Evolutionary conservation across 2,113 vertebrate species (phyloP), one percentile per base, ranked within the genome.

Genomic region (Aegypius monachus): DNA sequence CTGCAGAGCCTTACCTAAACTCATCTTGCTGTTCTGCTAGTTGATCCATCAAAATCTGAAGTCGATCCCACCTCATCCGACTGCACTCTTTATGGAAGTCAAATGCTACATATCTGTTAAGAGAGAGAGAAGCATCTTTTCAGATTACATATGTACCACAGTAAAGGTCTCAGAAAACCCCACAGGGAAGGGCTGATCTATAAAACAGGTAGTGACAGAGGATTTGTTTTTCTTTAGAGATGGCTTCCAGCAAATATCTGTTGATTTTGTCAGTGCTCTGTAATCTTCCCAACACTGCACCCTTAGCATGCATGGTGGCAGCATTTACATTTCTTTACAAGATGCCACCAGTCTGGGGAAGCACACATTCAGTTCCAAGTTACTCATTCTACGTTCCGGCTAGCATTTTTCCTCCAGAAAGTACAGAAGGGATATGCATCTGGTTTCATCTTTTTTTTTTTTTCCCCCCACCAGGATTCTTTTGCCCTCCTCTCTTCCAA

Each of bases 31-130:
- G 98, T 42, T 99, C 99, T 75, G 99, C 97, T 20, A 99, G 98
- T 36, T 96, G 98, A 97, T 99, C 99, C 97, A 99, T 40, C 75
- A 99, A 95, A 90, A 99, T 98, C 86, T 99, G 98, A 10, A 99
- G 98, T 8, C 99, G 98, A 90, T 99, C 99, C 99, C 99, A 99
- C 72, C 99, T 98, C 99, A 99, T 99, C 34, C 97, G 98, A 92
- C 99, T 99, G 97, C 99, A 99, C 96, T 99, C 99, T 95, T 99
- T 99, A 93, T 99, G 99, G 96, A 99, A 99, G 97, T 99, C 99
- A 97, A 99, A 99, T 0, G 99, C 99, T 85, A 99, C 21, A 1
- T 99, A 99, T 74, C 99, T 99, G 95, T 66, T 73, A 50, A 23
- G 75, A 92, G 56, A 90, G 65, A 93, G 65, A 93, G 25, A 92